Base-by-base conservation (phyloP, 2,113 vertebrate species). In the Rhabdornis inornatus region DNA sequence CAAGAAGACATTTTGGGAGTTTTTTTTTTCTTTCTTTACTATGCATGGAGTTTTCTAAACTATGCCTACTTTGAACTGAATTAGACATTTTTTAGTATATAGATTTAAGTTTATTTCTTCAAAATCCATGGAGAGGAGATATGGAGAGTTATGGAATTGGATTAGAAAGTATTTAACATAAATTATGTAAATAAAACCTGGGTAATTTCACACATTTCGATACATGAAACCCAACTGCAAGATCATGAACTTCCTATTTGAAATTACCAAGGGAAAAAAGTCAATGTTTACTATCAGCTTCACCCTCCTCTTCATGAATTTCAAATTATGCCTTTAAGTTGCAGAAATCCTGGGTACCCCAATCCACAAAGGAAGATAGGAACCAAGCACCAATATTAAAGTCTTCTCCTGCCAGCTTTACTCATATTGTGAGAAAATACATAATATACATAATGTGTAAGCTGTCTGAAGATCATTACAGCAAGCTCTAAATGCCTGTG, bases 1-100 rank as follows among this genome's bases (percentile, higher is more conserved):
- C 1, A 16, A 42, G 42, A 25, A 57, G 25, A n/a, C 1, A 14
- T 23, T 50, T 40, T 11, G 1, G 4, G 6, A 0, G 2, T 4
- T 66, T 86, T 66, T 86, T 66, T 75, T 2, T n/a, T 65, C 19
- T 72, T 92, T 40, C 16, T 79, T 86, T 71, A 28, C 39, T 83
- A 76, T 10, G 56, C 19, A 7, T 19, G 13, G 13, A 72, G 4
- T 50, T 80, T 71, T 71, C 24, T 79, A 57, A 83, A 77, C n/a
- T 35, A 6, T 15, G 3, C 15, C 15, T 56, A 19, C 4, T 70
- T 47, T 59, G 22, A 37, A 50, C 5, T 57, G 42, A 72, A 72
- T 68, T 50, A 56, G 10, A 40, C 28, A 17, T 31, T 60, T 6
- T 17, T 79, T 66, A 42, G 25, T 35, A 10, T 42, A 21, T 14